A percentile compares a stretch with the other conserved stretches of the same genome.
These are phyloP conservation scores for Hexactinellida sp. DNA, from an alignment of 37 sponge, comb jelly and placozoan genomes.

Conservation along the genomic window DNA sequence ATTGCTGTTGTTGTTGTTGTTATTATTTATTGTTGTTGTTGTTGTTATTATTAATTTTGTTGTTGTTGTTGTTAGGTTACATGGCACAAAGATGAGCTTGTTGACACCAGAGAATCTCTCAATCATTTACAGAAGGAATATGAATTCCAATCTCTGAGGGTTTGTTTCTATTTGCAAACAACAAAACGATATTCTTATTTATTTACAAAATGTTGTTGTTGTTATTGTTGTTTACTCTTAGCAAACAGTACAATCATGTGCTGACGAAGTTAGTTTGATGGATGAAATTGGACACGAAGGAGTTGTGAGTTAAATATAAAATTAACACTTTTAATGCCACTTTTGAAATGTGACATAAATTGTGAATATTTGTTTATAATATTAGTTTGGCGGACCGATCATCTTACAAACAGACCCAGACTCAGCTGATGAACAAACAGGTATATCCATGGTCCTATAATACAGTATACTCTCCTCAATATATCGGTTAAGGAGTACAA, in stretches of 20 bases:
- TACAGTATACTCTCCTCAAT: too few species aligned
- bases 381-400: neutral
- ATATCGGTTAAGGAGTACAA: too few species aligned
- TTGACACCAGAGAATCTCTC: neutral
- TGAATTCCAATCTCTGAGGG: slow-evolving; percentile 1
- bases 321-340: neutral
- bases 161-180: neutral
- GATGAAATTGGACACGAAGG: neutral
- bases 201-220: too few species aligned
- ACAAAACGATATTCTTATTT: neutral
- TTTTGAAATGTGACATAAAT: neutral
- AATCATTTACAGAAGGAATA: neutral
- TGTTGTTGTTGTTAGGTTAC: neutral
- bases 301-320: neutral
- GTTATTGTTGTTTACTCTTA: too few species aligned
- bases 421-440: neutral
- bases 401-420: neutral
- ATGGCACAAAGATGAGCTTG: neutral
- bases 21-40: neutral
- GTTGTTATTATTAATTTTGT: neutral
- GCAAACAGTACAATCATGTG: slow-evolving; percentile 6
- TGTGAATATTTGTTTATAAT: neutral
- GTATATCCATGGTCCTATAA: too few species aligned
- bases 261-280: neutral
- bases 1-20: neutral